A percentile compares a stretch with the other conserved stretches of the same genome.
phyloP scores from a whole-genome alignment of 1,140 invertebrate genomes.

The Sycobia sp. region DNA sequence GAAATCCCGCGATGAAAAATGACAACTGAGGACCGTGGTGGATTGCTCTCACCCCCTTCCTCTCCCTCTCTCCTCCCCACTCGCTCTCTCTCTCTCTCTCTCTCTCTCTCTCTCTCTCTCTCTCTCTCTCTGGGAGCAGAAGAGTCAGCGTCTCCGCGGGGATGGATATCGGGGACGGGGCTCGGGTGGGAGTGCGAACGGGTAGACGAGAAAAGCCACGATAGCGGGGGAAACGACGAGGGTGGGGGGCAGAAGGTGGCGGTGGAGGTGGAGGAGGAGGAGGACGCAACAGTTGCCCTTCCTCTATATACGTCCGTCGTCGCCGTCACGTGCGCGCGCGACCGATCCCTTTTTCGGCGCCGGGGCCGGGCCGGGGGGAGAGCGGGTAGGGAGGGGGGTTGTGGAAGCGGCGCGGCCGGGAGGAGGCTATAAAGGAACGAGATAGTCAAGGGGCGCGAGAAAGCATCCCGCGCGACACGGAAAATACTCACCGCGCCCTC shows the following conservation, averaged over 20 bases:
- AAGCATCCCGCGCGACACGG: no score
- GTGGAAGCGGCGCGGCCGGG: no score
- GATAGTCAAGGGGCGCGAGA: background rate
- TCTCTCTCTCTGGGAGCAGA: no score
- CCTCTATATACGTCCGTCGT: slow-evolving; percentile 28
- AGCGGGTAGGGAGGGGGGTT: no score
- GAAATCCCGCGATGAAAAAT: slow-evolving; percentile 40
- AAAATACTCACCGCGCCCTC: background rate
- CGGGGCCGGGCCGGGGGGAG: no score
- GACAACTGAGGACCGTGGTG: no score
- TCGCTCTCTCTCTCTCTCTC: no score
- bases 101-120: no score
- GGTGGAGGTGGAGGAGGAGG: background rate
- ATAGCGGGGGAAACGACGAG: background rate
- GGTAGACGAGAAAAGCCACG: background rate
- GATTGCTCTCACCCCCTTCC: slow-evolving; percentile 28
- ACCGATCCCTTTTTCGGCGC: no score
- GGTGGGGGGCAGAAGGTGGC: background rate
- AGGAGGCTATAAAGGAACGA: slow-evolving; percentile 4
- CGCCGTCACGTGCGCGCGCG: slow-evolving; percentile 33
- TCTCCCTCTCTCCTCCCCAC: no score
- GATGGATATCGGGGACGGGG: background rate
- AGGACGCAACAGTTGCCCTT: slow-evolving; percentile 53
- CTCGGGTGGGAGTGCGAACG: no score
- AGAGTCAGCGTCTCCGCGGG: no score